phyloP scores from a whole-genome alignment of 2,888 invertebrate species.

The Nemotelus nigrinus region DNA sequence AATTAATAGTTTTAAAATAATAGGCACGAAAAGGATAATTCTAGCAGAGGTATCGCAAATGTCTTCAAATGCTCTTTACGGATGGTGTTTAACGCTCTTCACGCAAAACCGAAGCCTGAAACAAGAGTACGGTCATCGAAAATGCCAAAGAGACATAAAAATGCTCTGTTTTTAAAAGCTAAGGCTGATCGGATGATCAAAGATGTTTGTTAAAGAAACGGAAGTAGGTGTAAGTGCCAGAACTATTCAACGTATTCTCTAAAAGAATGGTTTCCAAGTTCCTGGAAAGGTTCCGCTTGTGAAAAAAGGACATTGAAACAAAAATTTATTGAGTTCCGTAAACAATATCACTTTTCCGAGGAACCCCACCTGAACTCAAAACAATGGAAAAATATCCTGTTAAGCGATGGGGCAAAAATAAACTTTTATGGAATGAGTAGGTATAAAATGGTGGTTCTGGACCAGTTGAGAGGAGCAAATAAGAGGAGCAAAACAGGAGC shows the following conservation, averaged over 20 bases:
- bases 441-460: not conserved
- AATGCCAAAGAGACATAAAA: not conserved
- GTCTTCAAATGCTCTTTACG: not conserved
- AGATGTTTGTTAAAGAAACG: not conserved
- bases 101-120: not conserved
- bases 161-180: not conserved
- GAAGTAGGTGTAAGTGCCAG: not conserved
- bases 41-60: too few relatives aligned
- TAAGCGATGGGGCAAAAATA: not conserved
- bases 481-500: too few relatives aligned
- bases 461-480: too few relatives aligned
- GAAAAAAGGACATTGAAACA: constrained; percentile 1
- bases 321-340: not conserved
- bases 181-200: not conserved
- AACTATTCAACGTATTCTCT: not conserved
- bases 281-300: constrained; percentile 11
- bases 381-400: not conserved
- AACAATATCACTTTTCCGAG: constrained; percentile 11
- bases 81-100: not conserved
- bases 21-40: too few relatives aligned
- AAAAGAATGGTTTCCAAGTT: constrained; percentile 14
- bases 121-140: not conserved
- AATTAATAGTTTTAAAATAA: too few relatives aligned
- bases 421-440: not conserved
- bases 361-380: constrained; percentile 10